phyloP scores from a whole-genome alignment of 1,140 invertebrate species.

The Belonocnema kinseyi region DNA sequence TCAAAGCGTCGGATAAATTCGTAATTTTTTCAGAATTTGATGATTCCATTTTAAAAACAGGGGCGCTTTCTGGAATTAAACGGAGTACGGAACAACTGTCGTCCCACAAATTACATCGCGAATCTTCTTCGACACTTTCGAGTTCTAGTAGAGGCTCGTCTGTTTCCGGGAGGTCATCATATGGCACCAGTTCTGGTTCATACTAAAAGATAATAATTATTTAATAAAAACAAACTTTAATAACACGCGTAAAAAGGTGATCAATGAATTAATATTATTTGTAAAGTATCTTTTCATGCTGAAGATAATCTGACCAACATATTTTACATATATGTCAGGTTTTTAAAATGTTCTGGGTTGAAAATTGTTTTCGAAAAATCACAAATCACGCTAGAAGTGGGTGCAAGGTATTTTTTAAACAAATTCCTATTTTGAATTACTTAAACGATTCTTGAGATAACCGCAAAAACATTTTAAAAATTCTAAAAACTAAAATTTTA shows the following conservation, averaged over 20 bases:
- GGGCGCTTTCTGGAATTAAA: slow-evolving; percentile 51
- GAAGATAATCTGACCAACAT: background rate
- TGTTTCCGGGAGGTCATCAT: slow-evolving; percentile 71
- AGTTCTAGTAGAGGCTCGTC: slow-evolving; percentile 70
- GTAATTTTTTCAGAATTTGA: slow-evolving; percentile 57
- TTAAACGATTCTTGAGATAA: too few relatives aligned
- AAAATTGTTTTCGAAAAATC: too few relatives aligned
- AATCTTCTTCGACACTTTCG: slow-evolving; percentile 62
- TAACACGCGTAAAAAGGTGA: background rate
- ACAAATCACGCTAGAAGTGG: too few relatives aligned
- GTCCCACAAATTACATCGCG: slow-evolving; percentile 64
- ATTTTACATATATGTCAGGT: too few relatives aligned
- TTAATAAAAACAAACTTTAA: slow-evolving; percentile 3
- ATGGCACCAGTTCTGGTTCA: slow-evolving; percentile 70
- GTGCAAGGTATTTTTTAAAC: background rate
- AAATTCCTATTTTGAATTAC: background rate
- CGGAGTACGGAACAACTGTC: slow-evolving; percentile 58
- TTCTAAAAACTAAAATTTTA: too few relatives aligned
- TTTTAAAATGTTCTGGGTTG: too few relatives aligned
- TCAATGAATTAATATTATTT: background rate
- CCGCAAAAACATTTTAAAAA: too few relatives aligned
- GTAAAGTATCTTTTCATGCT: background rate
- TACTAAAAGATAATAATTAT: slow-evolving; percentile 50
- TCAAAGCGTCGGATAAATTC: slow-evolving; percentile 58
- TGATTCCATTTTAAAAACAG: slow-evolving; percentile 53